phyloP scores from a whole-genome alignment of 2,888 invertebrate genomes.

The Habroteleia sp. region DNA sequence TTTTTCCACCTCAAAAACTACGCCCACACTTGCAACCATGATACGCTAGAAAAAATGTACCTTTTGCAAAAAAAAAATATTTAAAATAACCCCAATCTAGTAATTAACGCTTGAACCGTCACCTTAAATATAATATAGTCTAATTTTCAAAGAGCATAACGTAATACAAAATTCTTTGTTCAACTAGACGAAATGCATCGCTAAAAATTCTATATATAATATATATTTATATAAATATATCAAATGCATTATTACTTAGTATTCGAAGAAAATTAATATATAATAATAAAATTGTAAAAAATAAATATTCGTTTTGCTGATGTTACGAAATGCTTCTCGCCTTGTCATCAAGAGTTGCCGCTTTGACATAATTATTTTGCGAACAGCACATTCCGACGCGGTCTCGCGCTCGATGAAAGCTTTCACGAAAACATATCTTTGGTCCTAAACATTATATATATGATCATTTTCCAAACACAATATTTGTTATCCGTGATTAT shows the following conservation, averaged over 20 bases:
- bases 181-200: conserved; percentile 14
- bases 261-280: conserved; percentile 19
- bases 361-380: conserved; percentile 12
- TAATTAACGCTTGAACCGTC: too few species aligned
- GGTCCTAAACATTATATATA: conserved; percentile 77
- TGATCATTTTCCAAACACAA: conserved; percentile 66
- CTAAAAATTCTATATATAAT: conserved; percentile 31
- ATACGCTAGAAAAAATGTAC: too few species aligned
- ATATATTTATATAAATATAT: conserved; percentile 29
- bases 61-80: too few species aligned
- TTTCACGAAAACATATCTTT: conserved; percentile 77
- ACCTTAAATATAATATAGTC: too few species aligned
- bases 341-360: conserved; percentile 2
- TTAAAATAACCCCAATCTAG: too few species aligned
- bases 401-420: conserved; percentile 70
- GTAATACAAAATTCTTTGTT: conserved; percentile 21
- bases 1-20: too few species aligned
- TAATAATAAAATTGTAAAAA: conserved; percentile 48
- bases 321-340: conserved; percentile 26
- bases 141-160: conserved; percentile 10
- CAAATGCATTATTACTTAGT: conserved; percentile 40
- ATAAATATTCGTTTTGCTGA: conserved; percentile 46
- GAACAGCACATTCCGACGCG: conserved; percentile 9
- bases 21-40: too few species aligned
- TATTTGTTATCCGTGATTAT: conserved; percentile 35